Conservation (phyloP, 2,113 vertebrate species). For the Gavia stellata region DNA sequence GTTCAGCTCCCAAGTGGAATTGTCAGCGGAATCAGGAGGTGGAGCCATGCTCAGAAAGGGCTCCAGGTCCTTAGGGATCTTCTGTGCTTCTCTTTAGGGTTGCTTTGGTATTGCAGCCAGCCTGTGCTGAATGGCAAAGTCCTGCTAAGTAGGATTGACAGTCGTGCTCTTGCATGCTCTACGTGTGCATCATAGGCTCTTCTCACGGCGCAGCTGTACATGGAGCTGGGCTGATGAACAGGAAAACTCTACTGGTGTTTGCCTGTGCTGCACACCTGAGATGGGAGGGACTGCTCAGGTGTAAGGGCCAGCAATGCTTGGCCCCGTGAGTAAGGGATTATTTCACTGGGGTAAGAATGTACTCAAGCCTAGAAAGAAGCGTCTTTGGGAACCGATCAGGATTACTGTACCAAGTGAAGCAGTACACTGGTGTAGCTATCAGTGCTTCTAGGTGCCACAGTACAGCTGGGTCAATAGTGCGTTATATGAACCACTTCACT, state of each 20-base stretch:
- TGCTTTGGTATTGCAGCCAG: not conserved
- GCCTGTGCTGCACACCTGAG: not conserved
- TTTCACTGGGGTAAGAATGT: not conserved
- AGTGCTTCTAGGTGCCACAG: not conserved
- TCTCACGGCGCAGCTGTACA: accelerated
- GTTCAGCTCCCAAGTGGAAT: not conserved
- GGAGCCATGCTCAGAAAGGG: not conserved
- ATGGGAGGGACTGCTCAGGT: not conserved
- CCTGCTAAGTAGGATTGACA: not conserved
- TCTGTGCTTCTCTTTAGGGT: not conserved
- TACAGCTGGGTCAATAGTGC: not conserved
- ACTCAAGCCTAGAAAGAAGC: not conserved
- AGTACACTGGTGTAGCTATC: not conserved
- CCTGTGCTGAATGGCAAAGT: not conserved
- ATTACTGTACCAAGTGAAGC: not conserved
- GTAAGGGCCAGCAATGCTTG: not conserved
- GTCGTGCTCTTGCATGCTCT: not conserved
- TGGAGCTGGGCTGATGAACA: not conserved
- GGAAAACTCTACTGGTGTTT: not conserved
- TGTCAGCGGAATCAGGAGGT: not conserved
- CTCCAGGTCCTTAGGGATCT: not conserved
- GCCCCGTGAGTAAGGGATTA: not conserved
- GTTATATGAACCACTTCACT: not conserved
- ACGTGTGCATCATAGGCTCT: not conserved
- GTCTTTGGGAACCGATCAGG: not conserved